Conservation (phyloP, 2,113 vertebrate species). For the Hipposideros armiger region DNA sequence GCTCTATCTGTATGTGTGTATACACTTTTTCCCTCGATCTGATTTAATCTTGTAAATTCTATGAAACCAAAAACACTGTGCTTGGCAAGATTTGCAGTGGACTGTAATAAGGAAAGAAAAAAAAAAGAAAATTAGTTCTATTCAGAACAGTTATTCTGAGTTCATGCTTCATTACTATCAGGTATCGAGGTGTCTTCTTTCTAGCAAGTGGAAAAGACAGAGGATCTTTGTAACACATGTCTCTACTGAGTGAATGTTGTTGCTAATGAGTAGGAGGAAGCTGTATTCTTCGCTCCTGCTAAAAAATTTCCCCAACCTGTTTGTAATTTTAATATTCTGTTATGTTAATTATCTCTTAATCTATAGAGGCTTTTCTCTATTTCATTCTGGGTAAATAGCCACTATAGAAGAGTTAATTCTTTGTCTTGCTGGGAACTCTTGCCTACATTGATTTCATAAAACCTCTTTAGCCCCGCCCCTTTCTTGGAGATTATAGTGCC, state of each 20-base stretch:
- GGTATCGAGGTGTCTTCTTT: slow-evolving; percentile 58
- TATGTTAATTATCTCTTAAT: not conserved
- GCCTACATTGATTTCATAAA: slow-evolving; percentile 29
- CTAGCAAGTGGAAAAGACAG: slow-evolving; percentile 54
- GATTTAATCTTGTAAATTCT: slow-evolving; percentile 58
- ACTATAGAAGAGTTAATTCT: slow-evolving; percentile 7
- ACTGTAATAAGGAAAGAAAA: slow-evolving; percentile 38
- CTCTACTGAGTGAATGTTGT: slow-evolving; percentile 29
- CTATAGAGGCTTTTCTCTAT: slow-evolving; percentile 4
- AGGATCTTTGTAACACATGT: slow-evolving; percentile 24
- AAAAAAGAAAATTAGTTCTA: slow-evolving; percentile 9
- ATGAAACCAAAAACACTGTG: slow-evolving; percentile 25
- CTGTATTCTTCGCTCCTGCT: slow-evolving; percentile 16
- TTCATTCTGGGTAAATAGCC: slow-evolving; percentile 52
- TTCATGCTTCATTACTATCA: slow-evolving; percentile 59
- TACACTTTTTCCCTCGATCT: not conserved
- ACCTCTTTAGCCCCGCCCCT: not conserved
- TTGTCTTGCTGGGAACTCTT: not conserved
- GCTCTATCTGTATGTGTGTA: not conserved
- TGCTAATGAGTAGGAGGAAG: not conserved
- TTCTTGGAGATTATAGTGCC: not conserved
- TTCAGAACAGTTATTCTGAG: slow-evolving; percentile 54
- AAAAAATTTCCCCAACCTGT: not conserved
- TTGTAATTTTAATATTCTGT: slow-evolving; percentile 42
- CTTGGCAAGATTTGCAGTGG: not conserved